Evolutionary conservation across 2,888 invertebrate genomes (phyloP).

Genomic region (Macaria notata): DNA sequence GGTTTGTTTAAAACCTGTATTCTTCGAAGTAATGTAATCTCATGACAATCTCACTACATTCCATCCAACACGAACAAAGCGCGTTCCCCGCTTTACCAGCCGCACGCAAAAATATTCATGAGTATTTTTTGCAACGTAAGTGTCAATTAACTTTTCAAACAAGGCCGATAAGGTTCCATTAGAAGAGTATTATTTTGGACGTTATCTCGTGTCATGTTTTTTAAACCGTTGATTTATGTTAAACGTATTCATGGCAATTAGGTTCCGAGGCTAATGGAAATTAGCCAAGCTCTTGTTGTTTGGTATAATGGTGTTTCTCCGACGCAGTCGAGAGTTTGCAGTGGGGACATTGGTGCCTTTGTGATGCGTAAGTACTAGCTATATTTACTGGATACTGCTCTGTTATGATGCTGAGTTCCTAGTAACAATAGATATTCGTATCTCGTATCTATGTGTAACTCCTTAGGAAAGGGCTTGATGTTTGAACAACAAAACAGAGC

Average conservation of each 20-base stretch:
- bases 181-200: constrained; percentile 30
- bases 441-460: too few relatives aligned
- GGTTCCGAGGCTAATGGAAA: constrained; percentile 56
- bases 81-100: constrained; percentile 2
- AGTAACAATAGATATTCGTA: too few relatives aligned
- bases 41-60: too few relatives aligned
- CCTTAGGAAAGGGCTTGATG: too few relatives aligned
- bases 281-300: constrained; percentile 51
- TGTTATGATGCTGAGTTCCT: too few relatives aligned
- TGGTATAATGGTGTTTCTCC: constrained; percentile 40
- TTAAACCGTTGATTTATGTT: constrained; percentile 59
- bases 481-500: too few relatives aligned
- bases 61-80: background rate
- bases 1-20: too few relatives aligned
- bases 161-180: constrained; percentile 26
- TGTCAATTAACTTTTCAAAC: constrained; percentile 28
- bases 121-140: constrained; percentile 24
- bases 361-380: too few relatives aligned
- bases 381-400: too few relatives aligned
- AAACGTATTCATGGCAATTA: constrained; percentile 64
- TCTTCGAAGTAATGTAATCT: too few relatives aligned
- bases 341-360: constrained; percentile 2
- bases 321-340: constrained; percentile 24
- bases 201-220: constrained; percentile 53
- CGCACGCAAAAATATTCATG: constrained; percentile 20